Percentiles rank a stretch among this genome's conserved stretches.
These are phyloP conservation scores for Argopecten irradians DNA, from an alignment of 1,140 invertebrate species.

Conservation along the genomic window DNA sequence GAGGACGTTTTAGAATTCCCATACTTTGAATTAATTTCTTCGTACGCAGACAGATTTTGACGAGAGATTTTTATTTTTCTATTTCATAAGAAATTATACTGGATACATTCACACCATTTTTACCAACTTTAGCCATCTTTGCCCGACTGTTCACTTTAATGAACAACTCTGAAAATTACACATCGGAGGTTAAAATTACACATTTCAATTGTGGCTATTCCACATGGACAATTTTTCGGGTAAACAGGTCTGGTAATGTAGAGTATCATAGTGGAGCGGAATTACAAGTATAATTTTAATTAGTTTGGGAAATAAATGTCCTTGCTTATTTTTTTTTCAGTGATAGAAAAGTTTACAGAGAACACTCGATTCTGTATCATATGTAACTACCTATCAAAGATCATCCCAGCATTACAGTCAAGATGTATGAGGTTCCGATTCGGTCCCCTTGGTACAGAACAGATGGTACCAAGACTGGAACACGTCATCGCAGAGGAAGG, in stretches of 20 bases:
- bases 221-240: no score
- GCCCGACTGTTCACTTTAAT: no score
- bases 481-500: conserved; percentile 91
- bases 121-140: no score
- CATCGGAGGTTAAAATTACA: no score
- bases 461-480: conserved; percentile 93
- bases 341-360: conserved; percentile 99
- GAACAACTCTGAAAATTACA: no score
- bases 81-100: background rate
- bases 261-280: no score
- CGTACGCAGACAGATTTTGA: no score
- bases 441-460: conserved; percentile 88
- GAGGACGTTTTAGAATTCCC: no score
- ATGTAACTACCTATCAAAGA: conserved; percentile 98
- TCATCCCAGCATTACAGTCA: conserved; percentile 98
- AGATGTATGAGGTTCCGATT: conserved; percentile 98
- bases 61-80: no score
- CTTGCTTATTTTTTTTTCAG: conserved; percentile 78
- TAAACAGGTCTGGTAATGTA: background rate
- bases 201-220: no score
- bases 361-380: conserved; percentile 99
- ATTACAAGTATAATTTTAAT: background rate
- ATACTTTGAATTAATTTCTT: no score
- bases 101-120: no score
- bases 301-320: background rate